Evolutionary conservation across 1,140 invertebrate species (phyloP).

Genomic region (Lepidurus arcticus): DNA sequence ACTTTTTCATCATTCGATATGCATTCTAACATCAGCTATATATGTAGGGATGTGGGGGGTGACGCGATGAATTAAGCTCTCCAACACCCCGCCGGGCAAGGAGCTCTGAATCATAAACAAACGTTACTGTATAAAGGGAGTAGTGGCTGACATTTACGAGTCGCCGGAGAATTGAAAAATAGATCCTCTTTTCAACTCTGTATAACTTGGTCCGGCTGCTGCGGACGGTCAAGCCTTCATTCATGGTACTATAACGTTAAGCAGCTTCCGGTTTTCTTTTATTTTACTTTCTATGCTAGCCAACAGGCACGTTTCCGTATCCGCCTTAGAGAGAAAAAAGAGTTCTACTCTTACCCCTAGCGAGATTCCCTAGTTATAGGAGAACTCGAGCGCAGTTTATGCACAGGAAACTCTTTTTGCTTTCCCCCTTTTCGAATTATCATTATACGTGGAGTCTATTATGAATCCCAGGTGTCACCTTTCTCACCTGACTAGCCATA

Average conservation of each 20-base stretch:
- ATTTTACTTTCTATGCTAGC: neutral
- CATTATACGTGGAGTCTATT: neutral
- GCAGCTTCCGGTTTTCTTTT: neutral
- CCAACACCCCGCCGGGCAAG: too few species aligned
- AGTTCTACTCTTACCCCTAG: neutral
- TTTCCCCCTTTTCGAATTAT: neutral
- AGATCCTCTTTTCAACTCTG: too few species aligned
- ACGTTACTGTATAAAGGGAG: too few species aligned
- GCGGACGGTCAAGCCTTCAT: neutral
- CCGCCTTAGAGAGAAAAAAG: neutral
- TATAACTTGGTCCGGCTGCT: too few species aligned
- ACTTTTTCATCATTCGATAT: too few species aligned
- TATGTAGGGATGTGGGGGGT: too few species aligned
- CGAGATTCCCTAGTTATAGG: neutral
- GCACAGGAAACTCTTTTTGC: slow-evolving; percentile 9
- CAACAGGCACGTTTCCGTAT: slow-evolving; percentile 7
- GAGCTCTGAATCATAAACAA: too few species aligned
- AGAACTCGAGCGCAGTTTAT: neutral
- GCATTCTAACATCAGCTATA: too few species aligned
- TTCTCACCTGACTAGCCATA: slow-evolving; percentile 10
- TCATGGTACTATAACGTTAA: neutral
- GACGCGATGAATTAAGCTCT: too few species aligned
- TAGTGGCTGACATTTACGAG: too few species aligned
- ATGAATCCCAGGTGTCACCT: slow-evolving; percentile 10
- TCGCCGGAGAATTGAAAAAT: too few species aligned